Evolutionary conservation across 2,888 invertebrate genomes (phyloP).

Genomic region (Mythimna vitellina): DNA sequence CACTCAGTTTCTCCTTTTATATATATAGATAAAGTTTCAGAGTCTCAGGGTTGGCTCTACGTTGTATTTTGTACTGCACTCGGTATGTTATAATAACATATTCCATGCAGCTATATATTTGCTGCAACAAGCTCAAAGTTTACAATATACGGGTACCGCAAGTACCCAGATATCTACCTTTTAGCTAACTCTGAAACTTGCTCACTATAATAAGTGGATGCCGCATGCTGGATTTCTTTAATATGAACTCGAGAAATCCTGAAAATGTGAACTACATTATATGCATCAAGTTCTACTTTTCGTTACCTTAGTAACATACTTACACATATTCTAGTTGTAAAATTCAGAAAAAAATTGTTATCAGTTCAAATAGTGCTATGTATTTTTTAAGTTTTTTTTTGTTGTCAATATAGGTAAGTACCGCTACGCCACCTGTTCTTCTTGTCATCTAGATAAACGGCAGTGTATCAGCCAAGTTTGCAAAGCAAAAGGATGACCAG

Average conservation of each 20-base stretch:
- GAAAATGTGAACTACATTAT: constrained; percentile 24
- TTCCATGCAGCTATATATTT: constrained; percentile 19
- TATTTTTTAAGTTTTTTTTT: too few relatives aligned
- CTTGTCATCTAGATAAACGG: too few relatives aligned
- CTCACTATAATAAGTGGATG: constrained; percentile 40
- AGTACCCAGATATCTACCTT: constrained; percentile 50
- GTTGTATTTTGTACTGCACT: not conserved
- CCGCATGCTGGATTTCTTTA: constrained; percentile 44
- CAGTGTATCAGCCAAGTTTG: too few relatives aligned
- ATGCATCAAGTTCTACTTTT: constrained; percentile 7
- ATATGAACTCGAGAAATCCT: constrained; percentile 28
- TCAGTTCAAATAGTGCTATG: too few relatives aligned
- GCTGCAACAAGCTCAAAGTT: constrained; percentile 32
- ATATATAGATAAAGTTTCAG: too few relatives aligned
- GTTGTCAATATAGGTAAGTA: too few relatives aligned
- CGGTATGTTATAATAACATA: constrained; percentile 8
- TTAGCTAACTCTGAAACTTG: constrained; percentile 42
- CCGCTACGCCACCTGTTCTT: too few relatives aligned
- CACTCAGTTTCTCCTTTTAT: too few relatives aligned
- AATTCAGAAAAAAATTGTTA: too few relatives aligned
- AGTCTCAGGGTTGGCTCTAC: not conserved
- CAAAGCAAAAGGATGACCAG: too few relatives aligned
- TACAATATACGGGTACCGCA: constrained; percentile 42
- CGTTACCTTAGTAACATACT: not conserved
- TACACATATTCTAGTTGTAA: not conserved